Evolutionary conservation across 2,888 invertebrate species (phyloP).

Genomic region (Sinodicranocentrus sp.): DNA sequence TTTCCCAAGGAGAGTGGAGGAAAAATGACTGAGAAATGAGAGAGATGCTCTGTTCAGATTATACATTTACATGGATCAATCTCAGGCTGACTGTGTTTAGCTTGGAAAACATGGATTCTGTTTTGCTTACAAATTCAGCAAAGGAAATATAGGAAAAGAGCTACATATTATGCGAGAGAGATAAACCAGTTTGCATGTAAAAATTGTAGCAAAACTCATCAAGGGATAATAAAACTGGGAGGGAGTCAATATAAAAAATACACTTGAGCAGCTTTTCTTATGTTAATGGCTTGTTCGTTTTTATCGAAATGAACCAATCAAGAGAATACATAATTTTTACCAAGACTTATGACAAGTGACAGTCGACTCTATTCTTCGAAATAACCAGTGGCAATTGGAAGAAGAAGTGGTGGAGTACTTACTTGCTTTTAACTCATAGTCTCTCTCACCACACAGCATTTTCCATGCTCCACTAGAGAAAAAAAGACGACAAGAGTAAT

Average conservation of each 20-base stretch:
- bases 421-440: no score
- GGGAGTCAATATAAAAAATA: conserved; percentile 27
- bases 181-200: conserved; percentile 52
- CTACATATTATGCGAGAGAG: not conserved
- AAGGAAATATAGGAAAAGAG: not conserved
- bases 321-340: conserved; percentile 42
- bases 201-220: conserved; percentile 45
- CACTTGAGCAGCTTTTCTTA: conserved; percentile 33
- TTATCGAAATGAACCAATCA: conserved; percentile 57
- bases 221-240: conserved; percentile 44
- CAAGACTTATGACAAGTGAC: conserved; percentile 54
- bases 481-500: not conserved
- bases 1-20: no score
- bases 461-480: no score
- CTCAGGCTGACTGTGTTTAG: no score
- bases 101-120: not conserved
- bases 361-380: conserved; percentile 33
- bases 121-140: conserved; percentile 11
- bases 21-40: not conserved
- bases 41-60: not conserved
- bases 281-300: conserved; percentile 53
- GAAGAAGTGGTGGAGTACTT: no score
- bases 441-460: not conserved
- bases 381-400: not conserved
- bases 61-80: no score